phyloP scores from a whole-genome alignment of 2,113 vertebrate genomes.

The Cichladusa arquata region DNA sequence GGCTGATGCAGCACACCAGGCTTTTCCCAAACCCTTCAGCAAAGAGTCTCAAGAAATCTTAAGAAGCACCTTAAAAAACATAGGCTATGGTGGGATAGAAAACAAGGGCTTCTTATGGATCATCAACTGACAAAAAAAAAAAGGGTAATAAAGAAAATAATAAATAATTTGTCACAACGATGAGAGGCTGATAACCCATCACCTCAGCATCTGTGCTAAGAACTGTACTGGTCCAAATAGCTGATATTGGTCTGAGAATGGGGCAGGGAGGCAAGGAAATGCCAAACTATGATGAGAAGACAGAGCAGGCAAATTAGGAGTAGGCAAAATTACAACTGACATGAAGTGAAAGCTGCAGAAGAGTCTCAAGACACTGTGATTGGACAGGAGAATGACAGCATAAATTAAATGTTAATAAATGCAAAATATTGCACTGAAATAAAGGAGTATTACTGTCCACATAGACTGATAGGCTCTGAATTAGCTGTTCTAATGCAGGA shows the following conservation, averaged over 20 bases:
- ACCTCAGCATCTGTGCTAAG: neutral
- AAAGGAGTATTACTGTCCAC: neutral
- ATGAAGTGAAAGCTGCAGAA: neutral
- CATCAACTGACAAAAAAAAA: neutral
- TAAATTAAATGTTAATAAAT: constrained; percentile 45
- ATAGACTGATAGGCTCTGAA: neutral
- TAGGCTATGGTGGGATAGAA: neutral
- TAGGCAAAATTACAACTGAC: neutral
- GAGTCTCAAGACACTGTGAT: neutral
- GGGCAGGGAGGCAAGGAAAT: neutral
- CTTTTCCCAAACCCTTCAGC: neutral
- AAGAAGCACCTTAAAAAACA: neutral
- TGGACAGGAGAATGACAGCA: constrained; percentile 10
- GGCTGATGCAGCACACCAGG: neutral
- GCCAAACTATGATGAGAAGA: neutral
- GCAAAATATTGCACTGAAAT: neutral
- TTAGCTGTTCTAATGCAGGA: neutral
- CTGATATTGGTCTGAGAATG: neutral
- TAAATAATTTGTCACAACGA: neutral
- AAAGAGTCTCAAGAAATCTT: neutral
- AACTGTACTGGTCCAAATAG: neutral
- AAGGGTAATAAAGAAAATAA: neutral
- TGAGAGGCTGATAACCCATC: neutral
- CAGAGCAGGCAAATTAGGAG: neutral
- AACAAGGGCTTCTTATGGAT: neutral